phyloP scores from a whole-genome alignment of 2,113 vertebrate species.

The Heterocephalus glaber region DNA sequence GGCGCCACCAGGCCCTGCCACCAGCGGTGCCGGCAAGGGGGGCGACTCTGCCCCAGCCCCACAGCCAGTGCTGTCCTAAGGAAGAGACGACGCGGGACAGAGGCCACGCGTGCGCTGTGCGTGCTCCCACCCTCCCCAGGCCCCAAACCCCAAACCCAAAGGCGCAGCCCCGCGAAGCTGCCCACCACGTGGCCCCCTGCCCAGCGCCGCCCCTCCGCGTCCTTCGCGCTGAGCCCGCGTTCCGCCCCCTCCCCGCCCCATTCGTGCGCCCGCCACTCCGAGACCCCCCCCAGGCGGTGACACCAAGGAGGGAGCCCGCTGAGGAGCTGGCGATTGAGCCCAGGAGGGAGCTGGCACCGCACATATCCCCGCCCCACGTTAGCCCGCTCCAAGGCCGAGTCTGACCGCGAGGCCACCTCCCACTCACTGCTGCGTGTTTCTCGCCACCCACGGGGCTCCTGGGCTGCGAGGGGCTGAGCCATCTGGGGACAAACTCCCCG shows the following conservation, averaged over 20 bases:
- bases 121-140: too few relatives aligned
- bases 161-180: too few relatives aligned
- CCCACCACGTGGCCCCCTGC: neutral
- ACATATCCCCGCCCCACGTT: neutral
- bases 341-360: neutral
- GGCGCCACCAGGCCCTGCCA: too few relatives aligned
- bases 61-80: too few relatives aligned
- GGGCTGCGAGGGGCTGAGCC: accelerated
- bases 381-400: neutral
- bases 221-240: slow-evolving; percentile 49
- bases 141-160: too few relatives aligned
- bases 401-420: neutral
- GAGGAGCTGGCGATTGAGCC: slow-evolving; percentile 47
- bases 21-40: too few relatives aligned
- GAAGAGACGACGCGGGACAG: too few relatives aligned
- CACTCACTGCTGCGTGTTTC: neutral
- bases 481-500: accelerated
- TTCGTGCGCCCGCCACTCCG: neutral
- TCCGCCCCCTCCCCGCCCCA: slow-evolving; percentile 48
- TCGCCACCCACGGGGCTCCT: neutral
- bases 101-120: too few relatives aligned
- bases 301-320: neutral
- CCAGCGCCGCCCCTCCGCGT: neutral
- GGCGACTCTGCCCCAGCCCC: too few relatives aligned
- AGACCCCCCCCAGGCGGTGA: slow-evolving; percentile 5